Evolutionary conservation across 2,797 vertebrate genomes (phyloP), one percentile per base, ranked within the genome.

Genomic region (Epinephelus coioides): DNA sequence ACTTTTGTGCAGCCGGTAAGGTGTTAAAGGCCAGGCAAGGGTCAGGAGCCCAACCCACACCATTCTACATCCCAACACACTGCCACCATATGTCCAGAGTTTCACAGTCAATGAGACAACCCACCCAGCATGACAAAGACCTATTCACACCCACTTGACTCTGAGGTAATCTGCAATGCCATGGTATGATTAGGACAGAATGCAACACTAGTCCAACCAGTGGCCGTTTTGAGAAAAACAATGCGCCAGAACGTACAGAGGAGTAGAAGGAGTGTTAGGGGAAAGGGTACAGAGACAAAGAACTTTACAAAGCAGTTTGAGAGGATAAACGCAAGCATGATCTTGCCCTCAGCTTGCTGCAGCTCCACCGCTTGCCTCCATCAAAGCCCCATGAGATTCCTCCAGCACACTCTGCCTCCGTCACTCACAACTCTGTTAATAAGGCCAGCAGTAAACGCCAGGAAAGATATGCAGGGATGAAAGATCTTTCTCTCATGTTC

Each of bases 31-130:
- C 68, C 79, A 64, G 40, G 78, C 71, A 11, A 25, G 86, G 94
- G 95, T 95, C 93, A 92, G 69, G 86, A 86, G 88, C 88, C 92
- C 94, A 82, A 75, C 95, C 95, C 93, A 89, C 44, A 3, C 84
- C 88, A 93, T 95, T 95, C 94, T 93, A 88, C 89, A 90, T 91
- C 90, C 89, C 89, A 73, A 74, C 93, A 95, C 91, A 94, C 92
- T 91, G 90, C 86, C 89, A 82, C 95, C 95, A 96, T 96, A 96
- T 96, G 95, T 95, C 85, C 91, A 74, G 74, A 86, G 79, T 91
- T 85, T 86, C 86, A 67, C 83, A 89, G 89, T 95, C 94, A 96
- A 94, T 93, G 92, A 89, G 87, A 79, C 87, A 63, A 90, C 91
- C 90, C 90, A 92, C 90, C 93, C 92, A 73, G 83, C 72, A 69